Percentiles rank a stretch among this genome's conserved stretches.
These are phyloP conservation scores for Cosmorhoe ocellata DNA, from an alignment of 2,888 invertebrate species.

Conservation along the genomic window DNA sequence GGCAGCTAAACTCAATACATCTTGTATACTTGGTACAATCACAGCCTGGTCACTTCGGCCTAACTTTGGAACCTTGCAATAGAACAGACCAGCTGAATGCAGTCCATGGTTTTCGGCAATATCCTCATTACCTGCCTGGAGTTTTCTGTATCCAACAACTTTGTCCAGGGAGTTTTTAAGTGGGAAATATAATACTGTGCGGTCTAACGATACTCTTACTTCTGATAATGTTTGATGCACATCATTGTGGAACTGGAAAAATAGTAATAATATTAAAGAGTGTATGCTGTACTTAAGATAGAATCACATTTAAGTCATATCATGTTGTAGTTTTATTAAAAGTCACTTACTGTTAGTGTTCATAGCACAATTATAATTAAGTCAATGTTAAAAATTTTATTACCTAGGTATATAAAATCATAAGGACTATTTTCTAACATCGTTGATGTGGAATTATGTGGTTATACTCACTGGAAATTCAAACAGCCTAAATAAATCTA, in stretches of 20 bases:
- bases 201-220: slow-evolving; percentile 77
- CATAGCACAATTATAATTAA: too few species aligned
- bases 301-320: too few species aligned
- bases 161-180: slow-evolving; percentile 83
- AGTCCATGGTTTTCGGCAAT: slow-evolving; percentile 57
- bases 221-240: slow-evolving; percentile 77
- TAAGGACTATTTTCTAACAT: too few species aligned
- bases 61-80: slow-evolving; percentile 60
- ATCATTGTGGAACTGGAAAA: slow-evolving; percentile 70
- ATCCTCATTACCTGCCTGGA: slow-evolving; percentile 72
- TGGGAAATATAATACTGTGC: slow-evolving; percentile 85
- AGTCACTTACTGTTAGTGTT: too few species aligned
- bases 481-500: slow-evolving; percentile 78
- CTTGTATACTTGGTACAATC: slow-evolving; percentile 72
- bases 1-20: slow-evolving; percentile 69
- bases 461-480: slow-evolving; percentile 80
- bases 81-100: slow-evolving; percentile 67
- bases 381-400: too few species aligned
- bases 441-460: too few species aligned
- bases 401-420: too few species aligned
- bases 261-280: background rate
- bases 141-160: slow-evolving; percentile 86
- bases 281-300: too few species aligned
- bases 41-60: slow-evolving; percentile 71
- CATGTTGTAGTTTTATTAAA: too few species aligned